phyloP scores from a whole-genome alignment of 2,888 invertebrate genomes.

The Autographa gamma region DNA sequence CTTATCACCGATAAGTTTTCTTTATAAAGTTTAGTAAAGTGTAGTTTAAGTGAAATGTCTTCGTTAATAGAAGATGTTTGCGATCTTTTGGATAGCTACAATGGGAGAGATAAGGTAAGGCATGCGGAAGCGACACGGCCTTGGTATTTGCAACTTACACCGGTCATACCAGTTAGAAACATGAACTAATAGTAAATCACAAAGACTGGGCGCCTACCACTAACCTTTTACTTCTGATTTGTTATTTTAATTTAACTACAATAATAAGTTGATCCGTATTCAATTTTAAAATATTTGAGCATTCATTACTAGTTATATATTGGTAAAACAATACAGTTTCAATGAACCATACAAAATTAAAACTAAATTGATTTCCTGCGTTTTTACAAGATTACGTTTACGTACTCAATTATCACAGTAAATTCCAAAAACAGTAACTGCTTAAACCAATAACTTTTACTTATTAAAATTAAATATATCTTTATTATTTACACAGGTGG shows the following conservation, averaged over 20 bases:
- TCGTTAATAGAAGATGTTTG: constrained; percentile 89
- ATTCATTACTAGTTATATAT: too few species aligned
- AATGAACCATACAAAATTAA: too few species aligned
- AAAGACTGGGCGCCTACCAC: constrained; percentile 16
- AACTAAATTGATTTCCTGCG: too few species aligned
- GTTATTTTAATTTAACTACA: background rate
- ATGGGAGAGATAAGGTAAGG: constrained; percentile 95
- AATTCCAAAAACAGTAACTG: background rate
- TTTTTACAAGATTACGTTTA: too few species aligned
- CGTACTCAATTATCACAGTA: too few species aligned
- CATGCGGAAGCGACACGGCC: constrained; percentile 75
- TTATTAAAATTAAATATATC: background rate
- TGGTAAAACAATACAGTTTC: too few species aligned
- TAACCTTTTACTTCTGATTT: constrained; percentile 20
- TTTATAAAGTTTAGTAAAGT: constrained; percentile 13
- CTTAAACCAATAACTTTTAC: background rate
- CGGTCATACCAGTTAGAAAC: constrained; percentile 66
- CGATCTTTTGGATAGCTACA: constrained; percentile 93
- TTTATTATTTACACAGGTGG: constrained; percentile 84
- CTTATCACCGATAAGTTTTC: constrained; percentile 59
- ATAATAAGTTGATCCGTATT: too few species aligned
- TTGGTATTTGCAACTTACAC: constrained; percentile 69
- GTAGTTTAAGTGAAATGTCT: constrained; percentile 70
- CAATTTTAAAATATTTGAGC: too few species aligned
- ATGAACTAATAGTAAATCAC: constrained; percentile 52